Evolutionary conservation across 2,113 vertebrate species (phyloP).

Genomic region (Poeciliopsis retropinna): DNA sequence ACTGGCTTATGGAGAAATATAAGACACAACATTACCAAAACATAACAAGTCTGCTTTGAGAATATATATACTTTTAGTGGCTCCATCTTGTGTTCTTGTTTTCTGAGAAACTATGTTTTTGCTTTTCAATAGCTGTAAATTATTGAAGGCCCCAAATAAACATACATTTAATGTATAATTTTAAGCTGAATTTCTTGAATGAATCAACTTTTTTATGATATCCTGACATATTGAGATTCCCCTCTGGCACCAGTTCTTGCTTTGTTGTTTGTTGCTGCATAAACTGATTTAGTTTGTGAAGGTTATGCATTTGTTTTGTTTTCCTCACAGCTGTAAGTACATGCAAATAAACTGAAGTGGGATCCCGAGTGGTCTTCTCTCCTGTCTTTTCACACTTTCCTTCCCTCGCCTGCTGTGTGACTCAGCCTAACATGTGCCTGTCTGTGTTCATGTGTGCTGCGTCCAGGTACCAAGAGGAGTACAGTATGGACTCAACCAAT

Average conservation of each 20-base stretch:
- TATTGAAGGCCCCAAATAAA: not conserved
- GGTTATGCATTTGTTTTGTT: slow-evolving; percentile 7
- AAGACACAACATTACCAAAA: too few relatives aligned
- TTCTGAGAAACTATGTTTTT: not conserved
- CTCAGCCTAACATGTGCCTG: slow-evolving; percentile 61
- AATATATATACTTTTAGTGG: not conserved
- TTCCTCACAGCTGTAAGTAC: slow-evolving; percentile 5
- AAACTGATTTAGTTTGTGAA: not conserved
- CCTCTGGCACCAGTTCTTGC: not conserved
- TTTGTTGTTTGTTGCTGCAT: slow-evolving; percentile 16
- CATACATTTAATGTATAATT: not conserved
- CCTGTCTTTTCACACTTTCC: slow-evolving; percentile 17
- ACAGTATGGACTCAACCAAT: slow-evolving; percentile 93
- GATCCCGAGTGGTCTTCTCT: slow-evolving; percentile 18
- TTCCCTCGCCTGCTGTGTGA: slow-evolving; percentile 23
- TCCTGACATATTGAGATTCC: not conserved
- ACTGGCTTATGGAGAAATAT: too few relatives aligned
- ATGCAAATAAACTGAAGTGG: slow-evolving; percentile 14
- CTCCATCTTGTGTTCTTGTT: not conserved
- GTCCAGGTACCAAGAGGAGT: slow-evolving; percentile 87
- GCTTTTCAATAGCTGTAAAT: not conserved
- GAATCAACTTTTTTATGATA: not conserved
- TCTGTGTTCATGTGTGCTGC: slow-evolving; percentile 75
- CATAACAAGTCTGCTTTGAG: too few relatives aligned
- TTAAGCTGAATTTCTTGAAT: too few relatives aligned